These are phyloP conservation scores for Cheiracanthium punctorium DNA, from an alignment of 2,888 invertebrate genomes.

Conservation along the genomic window DNA sequence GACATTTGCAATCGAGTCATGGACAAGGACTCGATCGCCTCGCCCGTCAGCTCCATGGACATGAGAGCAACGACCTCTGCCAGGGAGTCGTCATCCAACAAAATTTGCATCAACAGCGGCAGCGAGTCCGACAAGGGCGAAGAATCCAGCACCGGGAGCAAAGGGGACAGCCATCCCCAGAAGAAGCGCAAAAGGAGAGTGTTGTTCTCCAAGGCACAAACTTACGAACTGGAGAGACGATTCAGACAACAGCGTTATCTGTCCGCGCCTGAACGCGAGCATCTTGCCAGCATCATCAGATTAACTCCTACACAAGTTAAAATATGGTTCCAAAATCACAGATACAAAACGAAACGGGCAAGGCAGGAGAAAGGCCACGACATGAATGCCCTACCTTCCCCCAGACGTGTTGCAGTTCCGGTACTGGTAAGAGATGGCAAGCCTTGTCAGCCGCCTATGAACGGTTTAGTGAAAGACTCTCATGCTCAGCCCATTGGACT, in stretches of 20 bases:
- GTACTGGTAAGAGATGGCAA: slow-evolving; percentile 95
- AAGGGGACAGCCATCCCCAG: slow-evolving; percentile 51
- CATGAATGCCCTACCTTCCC: slow-evolving; percentile 83
- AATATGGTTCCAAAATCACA: slow-evolving; percentile 98
- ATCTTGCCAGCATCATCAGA: slow-evolving; percentile 93
- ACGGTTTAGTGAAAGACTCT: slow-evolving; percentile 52
- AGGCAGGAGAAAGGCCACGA: slow-evolving; percentile 91
- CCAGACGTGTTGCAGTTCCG: slow-evolving; percentile 93
- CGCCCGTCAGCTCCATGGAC: neutral
- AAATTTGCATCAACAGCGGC: slow-evolving; percentile 4
- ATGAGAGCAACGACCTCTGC: neutral
- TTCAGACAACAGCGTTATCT: slow-evolving; percentile 97
- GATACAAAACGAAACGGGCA: slow-evolving; percentile 98
- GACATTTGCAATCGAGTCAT: slow-evolving; percentile 53
- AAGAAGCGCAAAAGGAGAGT: slow-evolving; percentile 97
- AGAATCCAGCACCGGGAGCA: slow-evolving; percentile 26
- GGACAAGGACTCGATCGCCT: slow-evolving; percentile 27
- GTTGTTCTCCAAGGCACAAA: slow-evolving; percentile 97
- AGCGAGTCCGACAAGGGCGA: slow-evolving; percentile 57
- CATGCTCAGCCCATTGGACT: slow-evolving; percentile 57
- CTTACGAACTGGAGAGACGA: slow-evolving; percentile 94
- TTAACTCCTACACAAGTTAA: slow-evolving; percentile 97
- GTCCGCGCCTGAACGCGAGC: slow-evolving; percentile 97
- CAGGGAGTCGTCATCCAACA: neutral
- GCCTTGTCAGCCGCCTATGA: slow-evolving; percentile 81